Evolutionary conservation across 2,113 vertebrate genomes (phyloP), one percentile per base, ranked within the genome.

Genomic region (Lota lota): DNA sequence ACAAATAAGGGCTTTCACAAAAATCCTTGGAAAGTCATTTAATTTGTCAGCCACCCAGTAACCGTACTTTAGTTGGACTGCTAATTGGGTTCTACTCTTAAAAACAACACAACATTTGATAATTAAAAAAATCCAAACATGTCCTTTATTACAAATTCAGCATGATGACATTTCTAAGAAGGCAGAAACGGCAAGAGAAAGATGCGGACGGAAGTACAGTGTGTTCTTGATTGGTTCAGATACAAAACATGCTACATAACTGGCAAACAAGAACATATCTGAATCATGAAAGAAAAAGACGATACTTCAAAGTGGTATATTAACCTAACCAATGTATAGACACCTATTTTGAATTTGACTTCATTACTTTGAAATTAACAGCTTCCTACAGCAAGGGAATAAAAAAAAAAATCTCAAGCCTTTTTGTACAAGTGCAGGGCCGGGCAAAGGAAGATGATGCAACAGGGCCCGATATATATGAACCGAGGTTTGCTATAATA

Each of bases 121-220:
- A 4, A 22, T 47, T n/a, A 66, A 71, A 1, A 79, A 83, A 79
- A 75, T 63, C 82, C 69, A 83, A 85, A 78, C 56, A 81, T 76
- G 80, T 85, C 54, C 73, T 91, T 92, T 90, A 92, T 89, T 91
- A 89, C 83, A 91, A 92, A 89, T 77, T 89, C 79, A 87, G 83
- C 88, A 89, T 86, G 83, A 88, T 78, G 79, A 88, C 79, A 82
- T 80, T 88, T 77, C 73, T 74, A 72, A 79, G 64, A 81, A 82
- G 76, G 79, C 70, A 81, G 71, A 76, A 68, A 73, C 66, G 70
- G 69, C 50, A 61, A 74, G 59, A 76, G 24, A 63, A 28, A 80
- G 65, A 67, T 68, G 51, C 10, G 14, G 66, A 82, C 53, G 66
- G 74, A 85, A 79, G 69, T 75, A 79, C 66, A 78, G 63, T 71